Evolutionary conservation across 2,888 invertebrate species (phyloP).

Genomic region (Spicauda simplicius): DNA sequence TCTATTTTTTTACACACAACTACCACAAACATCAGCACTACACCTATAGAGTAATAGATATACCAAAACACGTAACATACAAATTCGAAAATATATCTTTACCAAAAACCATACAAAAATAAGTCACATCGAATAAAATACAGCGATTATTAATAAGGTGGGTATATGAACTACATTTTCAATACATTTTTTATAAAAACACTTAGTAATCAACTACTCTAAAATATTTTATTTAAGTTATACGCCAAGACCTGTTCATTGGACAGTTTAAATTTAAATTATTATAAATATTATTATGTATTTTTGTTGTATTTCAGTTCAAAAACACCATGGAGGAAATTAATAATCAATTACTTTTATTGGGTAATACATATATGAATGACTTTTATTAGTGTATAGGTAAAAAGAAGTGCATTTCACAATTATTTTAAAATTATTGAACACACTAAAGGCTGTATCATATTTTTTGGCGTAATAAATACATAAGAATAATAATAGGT

Average conservation of each 20-base stretch:
- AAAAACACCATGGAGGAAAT: too few species aligned
- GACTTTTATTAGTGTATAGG: too few species aligned
- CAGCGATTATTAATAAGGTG: conserved; percentile 49
- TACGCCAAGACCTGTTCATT: conserved; percentile 9
- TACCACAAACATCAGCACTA: conserved; percentile 40
- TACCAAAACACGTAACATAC: conserved; percentile 41
- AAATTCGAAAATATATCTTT: conserved; percentile 37
- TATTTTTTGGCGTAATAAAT: background rate
- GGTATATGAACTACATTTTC: conserved; percentile 77
- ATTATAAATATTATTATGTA: too few species aligned
- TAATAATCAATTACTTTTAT: too few species aligned
- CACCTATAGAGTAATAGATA: conserved; percentile 36
- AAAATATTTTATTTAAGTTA: background rate
- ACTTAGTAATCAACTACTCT: conserved; percentile 51
- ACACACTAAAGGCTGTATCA: background rate
- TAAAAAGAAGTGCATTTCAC: too few species aligned
- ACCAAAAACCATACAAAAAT: conserved; percentile 34
- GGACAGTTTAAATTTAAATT: too few species aligned
- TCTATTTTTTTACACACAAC: conserved; percentile 40
- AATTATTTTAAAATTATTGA: too few species aligned
- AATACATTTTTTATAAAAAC: conserved; percentile 71
- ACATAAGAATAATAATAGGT: too few species aligned
- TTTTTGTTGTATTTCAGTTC: too few species aligned
- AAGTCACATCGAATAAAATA: conserved; percentile 40
- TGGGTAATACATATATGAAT: too few species aligned